Base-by-base conservation (phyloP, 2,113 vertebrate genomes). In the Erinaceus europaeus region DNA sequence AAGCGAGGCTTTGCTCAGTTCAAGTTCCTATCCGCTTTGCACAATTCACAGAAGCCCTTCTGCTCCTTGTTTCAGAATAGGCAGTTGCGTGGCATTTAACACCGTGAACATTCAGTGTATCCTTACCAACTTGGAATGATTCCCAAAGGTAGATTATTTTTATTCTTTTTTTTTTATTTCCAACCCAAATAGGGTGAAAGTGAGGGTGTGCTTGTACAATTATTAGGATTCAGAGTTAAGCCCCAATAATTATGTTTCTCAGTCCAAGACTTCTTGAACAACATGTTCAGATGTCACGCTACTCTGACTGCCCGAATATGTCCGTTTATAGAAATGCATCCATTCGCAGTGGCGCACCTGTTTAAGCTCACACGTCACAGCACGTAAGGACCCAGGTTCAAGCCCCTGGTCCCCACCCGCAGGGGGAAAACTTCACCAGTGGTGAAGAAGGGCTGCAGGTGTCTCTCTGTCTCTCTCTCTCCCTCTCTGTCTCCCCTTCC, bases 1-100 rank as follows among this genome's bases (percentile, higher is more conserved):
- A 80, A 86, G 75, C 61, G 55, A 82, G 71, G 78, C 81, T 87
- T 74, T 62, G 61, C 78, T 84, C 73, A 46, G 0, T 50, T 90
- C 52, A 75, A 90, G 85, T 13, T 62, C 4, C 15, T 20, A 21
- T 14, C 32, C 14, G 42, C 52, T n/a, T 23, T 17, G 25, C 61
- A 50, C 36, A 72, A 79, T 83, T 77, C 65, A 55, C 65, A 46
- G n/a, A 78, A 74, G 29, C 55, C 38, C 18, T 61, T 74, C 44
- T 46, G 48, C 29, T 86, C 5, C 46, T 59, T 91, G 6, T 69
- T 81, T 50, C 52, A 29, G 67, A 85, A 27, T 25, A 93, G 29
- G 21, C 17, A 9, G 55, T 17, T n/a, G n/a, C n/a, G n/a, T n/a
- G n/a, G n/a, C n/a, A n/a, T n/a, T 85, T 87, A 85, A 74, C 65